Conservation (phyloP, 2,113 vertebrate species). For the Coreoperca whiteheadi region DNA sequence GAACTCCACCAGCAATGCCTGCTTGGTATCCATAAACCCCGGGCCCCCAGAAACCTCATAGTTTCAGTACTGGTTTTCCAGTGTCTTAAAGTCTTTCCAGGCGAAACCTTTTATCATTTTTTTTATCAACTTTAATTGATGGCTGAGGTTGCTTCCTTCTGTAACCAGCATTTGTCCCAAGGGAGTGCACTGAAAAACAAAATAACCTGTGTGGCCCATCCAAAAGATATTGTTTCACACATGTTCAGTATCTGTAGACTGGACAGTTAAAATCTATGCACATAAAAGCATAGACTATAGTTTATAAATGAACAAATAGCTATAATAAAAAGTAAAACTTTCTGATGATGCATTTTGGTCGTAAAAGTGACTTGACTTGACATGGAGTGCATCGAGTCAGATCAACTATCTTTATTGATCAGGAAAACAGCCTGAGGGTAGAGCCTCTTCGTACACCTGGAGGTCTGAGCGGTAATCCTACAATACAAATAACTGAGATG, state of each 20-base stretch:
- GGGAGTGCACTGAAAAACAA: neutral
- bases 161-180: constrained; percentile 25
- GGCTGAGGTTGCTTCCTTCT: constrained; percentile 41
- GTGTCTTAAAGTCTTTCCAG: constrained; percentile 17
- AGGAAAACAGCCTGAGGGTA: constrained; percentile 65
- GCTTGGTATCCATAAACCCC: constrained; percentile 26
- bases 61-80: constrained; percentile 35
- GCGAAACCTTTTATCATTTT: constrained; percentile 32
- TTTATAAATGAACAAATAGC: neutral
- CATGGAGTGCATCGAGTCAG: constrained; percentile 37
- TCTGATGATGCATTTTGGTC: neutral
- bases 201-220: neutral
- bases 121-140: constrained; percentile 39
- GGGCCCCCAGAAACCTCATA: neutral
- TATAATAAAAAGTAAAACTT: neutral
- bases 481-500: constrained; percentile 38
- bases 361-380: constrained; percentile 28
- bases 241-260: neutral
- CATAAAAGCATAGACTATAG: neutral
- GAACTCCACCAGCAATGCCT: constrained; percentile 36
- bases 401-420: constrained; percentile 65
- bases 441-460: constrained; percentile 33
- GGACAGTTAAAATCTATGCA: neutral
- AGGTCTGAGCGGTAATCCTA: constrained; percentile 56
- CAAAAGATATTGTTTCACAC: constrained; percentile 7